Evolutionary conservation across 2,888 invertebrate genomes (phyloP).

Genomic region (Pecten maximus): DNA sequence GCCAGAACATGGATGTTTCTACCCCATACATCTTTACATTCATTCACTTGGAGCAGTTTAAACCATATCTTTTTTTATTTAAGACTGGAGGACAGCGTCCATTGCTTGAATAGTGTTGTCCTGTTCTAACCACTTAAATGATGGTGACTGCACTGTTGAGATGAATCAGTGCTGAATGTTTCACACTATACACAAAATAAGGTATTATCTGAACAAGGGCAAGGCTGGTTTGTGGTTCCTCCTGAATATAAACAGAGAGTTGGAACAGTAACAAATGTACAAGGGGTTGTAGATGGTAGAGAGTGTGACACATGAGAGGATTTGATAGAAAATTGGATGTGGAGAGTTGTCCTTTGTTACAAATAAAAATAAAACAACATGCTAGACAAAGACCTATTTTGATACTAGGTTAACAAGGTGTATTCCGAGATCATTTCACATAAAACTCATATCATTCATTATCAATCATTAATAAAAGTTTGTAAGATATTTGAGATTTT

Average conservation of each 20-base stretch:
- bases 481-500: neutral
- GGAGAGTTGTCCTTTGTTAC: neutral
- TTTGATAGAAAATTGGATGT: neutral
- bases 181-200: neutral
- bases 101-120: neutral
- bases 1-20: neutral
- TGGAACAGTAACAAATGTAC: neutral
- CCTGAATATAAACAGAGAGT: neutral
- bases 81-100: no score
- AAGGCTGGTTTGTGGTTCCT: neutral
- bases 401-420: neutral
- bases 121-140: neutral
- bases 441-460: neutral
- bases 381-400: neutral
- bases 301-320: neutral
- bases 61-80: neutral
- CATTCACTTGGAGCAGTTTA: neutral
- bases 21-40: neutral
- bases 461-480: neutral
- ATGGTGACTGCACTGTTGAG: neutral
- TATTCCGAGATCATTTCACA: neutral
- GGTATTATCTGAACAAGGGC: neutral
- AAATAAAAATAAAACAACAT: neutral
- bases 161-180: neutral
- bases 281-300: neutral